Evolutionary conservation across 2,113 vertebrate species (phyloP).

Genomic region (Aix galericulata): DNA sequence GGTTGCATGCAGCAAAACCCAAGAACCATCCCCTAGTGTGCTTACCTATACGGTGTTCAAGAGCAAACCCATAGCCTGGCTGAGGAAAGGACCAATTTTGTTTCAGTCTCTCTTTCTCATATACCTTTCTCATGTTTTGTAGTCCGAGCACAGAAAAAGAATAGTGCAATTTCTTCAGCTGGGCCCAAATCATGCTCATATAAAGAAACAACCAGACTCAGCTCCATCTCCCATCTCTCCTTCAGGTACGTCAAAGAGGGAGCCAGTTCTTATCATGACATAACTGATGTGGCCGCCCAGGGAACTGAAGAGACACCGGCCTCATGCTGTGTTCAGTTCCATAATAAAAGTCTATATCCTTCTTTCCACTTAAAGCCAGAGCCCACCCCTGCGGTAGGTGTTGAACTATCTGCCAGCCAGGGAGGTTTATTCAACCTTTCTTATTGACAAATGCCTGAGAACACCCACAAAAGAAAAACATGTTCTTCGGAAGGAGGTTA

Average conservation of each 20-base stretch:
- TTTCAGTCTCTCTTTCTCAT: neutral
- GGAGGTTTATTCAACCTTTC: neutral
- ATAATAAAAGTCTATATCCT: neutral
- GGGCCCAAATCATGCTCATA: neutral
- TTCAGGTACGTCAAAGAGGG: neutral
- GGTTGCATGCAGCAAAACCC: neutral
- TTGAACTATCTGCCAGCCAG: neutral
- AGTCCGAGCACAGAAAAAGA: neutral
- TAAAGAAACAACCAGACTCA: neutral
- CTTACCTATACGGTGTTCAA: neutral
- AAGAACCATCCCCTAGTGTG: neutral
- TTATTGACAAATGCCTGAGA: neutral
- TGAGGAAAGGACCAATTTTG: neutral
- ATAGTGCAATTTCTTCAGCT: neutral
- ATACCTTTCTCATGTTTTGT: neutral
- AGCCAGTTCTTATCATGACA: neutral
- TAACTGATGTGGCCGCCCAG: fast-evolving
- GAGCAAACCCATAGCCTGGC: neutral
- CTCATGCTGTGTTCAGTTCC: neutral
- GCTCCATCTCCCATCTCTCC: neutral
- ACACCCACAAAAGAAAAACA: neutral
- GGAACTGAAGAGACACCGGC: neutral
- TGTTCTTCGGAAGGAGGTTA: neutral
- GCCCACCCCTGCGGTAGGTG: neutral
- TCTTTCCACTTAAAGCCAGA: neutral